Conservation (phyloP, 1,140 invertebrate species). For the Hylaeus volcanicus region DNA sequence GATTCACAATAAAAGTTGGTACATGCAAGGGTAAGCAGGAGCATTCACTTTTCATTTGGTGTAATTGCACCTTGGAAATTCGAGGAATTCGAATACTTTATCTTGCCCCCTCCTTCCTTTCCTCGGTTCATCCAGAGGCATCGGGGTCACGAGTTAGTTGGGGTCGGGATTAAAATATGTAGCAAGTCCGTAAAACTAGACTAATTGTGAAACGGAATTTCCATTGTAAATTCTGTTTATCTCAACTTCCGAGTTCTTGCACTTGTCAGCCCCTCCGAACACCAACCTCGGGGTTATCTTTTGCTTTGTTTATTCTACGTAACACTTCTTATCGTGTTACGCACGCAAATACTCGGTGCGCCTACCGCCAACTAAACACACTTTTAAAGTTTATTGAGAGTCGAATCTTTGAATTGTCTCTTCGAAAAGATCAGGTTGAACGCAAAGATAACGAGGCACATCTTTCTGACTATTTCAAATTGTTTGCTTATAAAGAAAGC, state of each 20-base stretch:
- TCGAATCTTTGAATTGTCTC: no score
- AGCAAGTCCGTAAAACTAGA: conserved; percentile 30
- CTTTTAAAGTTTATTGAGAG: no score
- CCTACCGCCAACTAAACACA: not conserved
- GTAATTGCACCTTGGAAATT: not conserved
- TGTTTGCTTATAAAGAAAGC: no score
- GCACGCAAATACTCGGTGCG: not conserved
- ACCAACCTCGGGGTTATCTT: not conserved
- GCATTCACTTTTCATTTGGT: not conserved
- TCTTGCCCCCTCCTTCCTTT: not conserved
- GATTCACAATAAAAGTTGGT: not conserved
- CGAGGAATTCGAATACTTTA: conserved; percentile 18
- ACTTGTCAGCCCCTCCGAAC: not conserved
- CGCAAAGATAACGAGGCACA: no score
- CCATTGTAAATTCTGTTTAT: conserved; percentile 52
- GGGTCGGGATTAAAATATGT: conserved; percentile 24
- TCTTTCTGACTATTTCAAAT: no score
- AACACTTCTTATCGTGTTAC: not conserved
- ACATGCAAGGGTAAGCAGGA: not conserved
- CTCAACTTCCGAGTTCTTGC: conserved; percentile 23
- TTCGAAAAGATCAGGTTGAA: no score
- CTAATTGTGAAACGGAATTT: conserved; percentile 47
- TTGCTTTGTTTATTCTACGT: not conserved
- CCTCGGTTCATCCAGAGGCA: not conserved
- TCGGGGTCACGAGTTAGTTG: conserved; percentile 21